Base-by-base conservation (phyloP, 2,888 invertebrate genomes). In the Cosmopolites sordidus region DNA sequence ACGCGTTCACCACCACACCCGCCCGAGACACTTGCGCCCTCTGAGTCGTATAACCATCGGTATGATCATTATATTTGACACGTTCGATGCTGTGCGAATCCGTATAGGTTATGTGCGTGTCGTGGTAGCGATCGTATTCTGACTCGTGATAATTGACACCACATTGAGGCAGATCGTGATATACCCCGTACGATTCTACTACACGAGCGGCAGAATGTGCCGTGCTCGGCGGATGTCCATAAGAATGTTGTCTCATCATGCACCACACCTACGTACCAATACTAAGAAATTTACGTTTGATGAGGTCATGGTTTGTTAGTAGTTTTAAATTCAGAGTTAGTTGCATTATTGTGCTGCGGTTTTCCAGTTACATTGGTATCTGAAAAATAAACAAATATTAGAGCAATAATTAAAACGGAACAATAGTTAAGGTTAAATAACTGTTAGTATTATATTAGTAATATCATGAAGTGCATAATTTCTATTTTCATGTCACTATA, bases 151-250 rank as follows among this genome's bases (percentile, higher is more conserved):
- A 48, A 58, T 54, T 42, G 62, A 49, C 49, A 14, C 33, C 33
- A 37, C 38, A 47, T 38, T 49, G 52, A 8, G 51, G 44, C 8
- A 54, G 48, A 6, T 67, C 70, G 45, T 70, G 70, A 64, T 76
- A 75, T 39, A 75, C 74, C 45, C 74, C 75, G 61, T 76, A 76
- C 3, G 75, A 74, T 15, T 73, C 74, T 46, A 75, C 72, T 67
- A 72, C 71, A 51, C 64, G 70, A 14, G 69, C 67, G 47, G 68
- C 69, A 41, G 69, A 64, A 18, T 66, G 65, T 48, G 67, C 50
- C 17, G 56, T 22, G 29, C 33, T 29, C 14, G 48, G 49, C 51
- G 56, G 50, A 39, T 48, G 54, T 17, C 45, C 54, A 27, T 56
- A 56, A 2, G 44, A 45, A 38, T 56, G 56, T 42, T 58, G 58